Base-by-base conservation (phyloP, 2,113 vertebrate genomes). In the Motacilla alba region DNA sequence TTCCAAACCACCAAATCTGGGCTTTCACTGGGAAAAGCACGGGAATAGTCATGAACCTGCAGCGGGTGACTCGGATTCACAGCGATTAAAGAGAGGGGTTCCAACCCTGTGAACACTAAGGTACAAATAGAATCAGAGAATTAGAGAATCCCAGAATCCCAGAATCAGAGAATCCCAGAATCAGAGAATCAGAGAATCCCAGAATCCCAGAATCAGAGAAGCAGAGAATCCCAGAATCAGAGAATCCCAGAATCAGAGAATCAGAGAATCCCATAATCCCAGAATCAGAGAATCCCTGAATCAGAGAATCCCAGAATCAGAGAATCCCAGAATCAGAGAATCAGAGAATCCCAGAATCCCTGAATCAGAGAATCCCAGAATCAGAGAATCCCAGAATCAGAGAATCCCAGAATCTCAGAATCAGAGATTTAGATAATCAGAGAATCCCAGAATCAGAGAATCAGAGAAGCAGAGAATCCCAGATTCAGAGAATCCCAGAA, bases 21-120 rank as follows among this genome's bases (percentile, higher is more conserved):
- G 11, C 11, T 68, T 44, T 6, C 31, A 2, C 6, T 2, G 3
- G 37, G 67, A 37, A 67, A 66, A 62, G 6, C 2, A 11, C 4
- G 7, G 20, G 15, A 2, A 7, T 10, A 0, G 17, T 35, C 5
- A 15, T 2, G 9, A 77, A n/a, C 6, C 28, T 56, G 22, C n/a
- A 1, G 3, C 1, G 5, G 28, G 39, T 5, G 49, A 15, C 43
- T 49, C 3, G 0, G 21, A 3, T 4, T 11, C 28, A 6, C 41
- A 9, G 11, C 14, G 26, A 1, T 1, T 35, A 24, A n/a, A 52
- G 7, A 23, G n/a, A 47, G 77, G 59, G 39, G 4, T 2, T 9
- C 21, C 49, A 56, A 4, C 33, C 47, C 49, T 2, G 46, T 0
- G 4, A 55, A 9, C 49, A 64, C 49, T 15, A 10, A 30, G 50